Evolutionary conservation across 2,113 vertebrate species (phyloP).

Genomic region (Enhydra lutris): DNA sequence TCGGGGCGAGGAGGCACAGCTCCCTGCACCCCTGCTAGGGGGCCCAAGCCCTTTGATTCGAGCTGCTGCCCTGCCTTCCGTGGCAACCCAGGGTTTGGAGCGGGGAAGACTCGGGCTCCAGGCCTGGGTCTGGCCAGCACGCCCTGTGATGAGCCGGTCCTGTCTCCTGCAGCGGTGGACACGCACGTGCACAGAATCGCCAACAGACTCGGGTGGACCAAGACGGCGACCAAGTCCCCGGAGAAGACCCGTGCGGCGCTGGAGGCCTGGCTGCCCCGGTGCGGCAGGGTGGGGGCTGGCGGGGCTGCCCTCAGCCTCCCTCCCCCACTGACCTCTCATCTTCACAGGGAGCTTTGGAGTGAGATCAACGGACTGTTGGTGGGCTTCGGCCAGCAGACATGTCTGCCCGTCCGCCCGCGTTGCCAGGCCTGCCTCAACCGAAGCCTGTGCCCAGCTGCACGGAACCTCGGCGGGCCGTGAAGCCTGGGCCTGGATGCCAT

Average conservation of each 20-base stretch:
- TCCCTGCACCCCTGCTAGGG: not conserved
- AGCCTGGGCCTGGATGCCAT: not conserved
- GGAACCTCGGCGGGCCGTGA: constrained; percentile 6
- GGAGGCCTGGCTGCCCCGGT: constrained; percentile 97
- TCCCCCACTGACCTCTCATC: not conserved
- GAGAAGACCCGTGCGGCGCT: constrained; percentile 90
- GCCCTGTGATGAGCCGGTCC: not conserved
- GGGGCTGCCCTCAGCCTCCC: not conserved
- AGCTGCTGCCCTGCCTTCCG: not conserved
- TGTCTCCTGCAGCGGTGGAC: constrained; percentile 89
- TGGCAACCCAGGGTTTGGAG: not conserved
- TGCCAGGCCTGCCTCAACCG: constrained; percentile 92
- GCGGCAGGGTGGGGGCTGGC: rapidly evolving
- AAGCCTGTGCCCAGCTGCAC: constrained; percentile 89
- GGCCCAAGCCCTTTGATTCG: not conserved
- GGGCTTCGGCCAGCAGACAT: constrained; percentile 97
- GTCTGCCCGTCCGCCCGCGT: constrained; percentile 89
- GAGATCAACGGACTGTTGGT: constrained; percentile 96
- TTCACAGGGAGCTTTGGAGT: constrained; percentile 91
- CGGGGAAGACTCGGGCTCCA: no score
- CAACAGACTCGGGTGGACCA: constrained; percentile 92
- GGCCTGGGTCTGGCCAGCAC: no score
- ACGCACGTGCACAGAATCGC: constrained; percentile 96
- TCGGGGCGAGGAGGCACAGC: not conserved
- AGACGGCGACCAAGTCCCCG: constrained; percentile 85